Evolutionary conservation across 2,797 vertebrate genomes (phyloP).

Genomic region (Melanotaenia parkinsoni): DNA sequence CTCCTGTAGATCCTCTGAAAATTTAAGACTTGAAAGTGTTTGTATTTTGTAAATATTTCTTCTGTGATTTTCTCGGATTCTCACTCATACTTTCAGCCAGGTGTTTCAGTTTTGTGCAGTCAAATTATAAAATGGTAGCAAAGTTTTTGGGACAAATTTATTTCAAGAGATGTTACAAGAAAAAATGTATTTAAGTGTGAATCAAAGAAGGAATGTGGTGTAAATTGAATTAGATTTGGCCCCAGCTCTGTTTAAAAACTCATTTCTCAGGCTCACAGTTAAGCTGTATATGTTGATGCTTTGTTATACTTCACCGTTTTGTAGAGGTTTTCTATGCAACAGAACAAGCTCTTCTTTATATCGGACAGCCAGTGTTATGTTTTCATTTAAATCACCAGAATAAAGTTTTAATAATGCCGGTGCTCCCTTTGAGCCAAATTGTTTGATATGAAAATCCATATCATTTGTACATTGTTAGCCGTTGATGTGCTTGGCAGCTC

Average conservation of each 20-base stretch:
- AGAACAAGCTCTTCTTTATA: slow-evolving; percentile 66
- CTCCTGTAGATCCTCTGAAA: slow-evolving; percentile 9
- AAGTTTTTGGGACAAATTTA: slow-evolving; percentile 55
- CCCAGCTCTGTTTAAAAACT: slow-evolving; percentile 47
- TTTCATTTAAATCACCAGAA: slow-evolving; percentile 44
- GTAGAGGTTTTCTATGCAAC: slow-evolving; percentile 86
- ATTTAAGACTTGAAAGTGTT: slow-evolving; percentile 38
- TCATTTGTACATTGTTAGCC: slow-evolving; percentile 40
- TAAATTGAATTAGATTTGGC: slow-evolving; percentile 52
- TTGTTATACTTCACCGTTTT: slow-evolving; percentile 74
- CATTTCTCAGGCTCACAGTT: slow-evolving; percentile 79
- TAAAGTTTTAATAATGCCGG: slow-evolving; percentile 52
- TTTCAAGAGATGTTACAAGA: slow-evolving; percentile 47
- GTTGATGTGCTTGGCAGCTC: slow-evolving; percentile 25
- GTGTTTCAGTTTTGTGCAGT: slow-evolving; percentile 54
- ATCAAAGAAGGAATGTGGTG: slow-evolving; percentile 34
- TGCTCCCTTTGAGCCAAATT: slow-evolving; percentile 72
- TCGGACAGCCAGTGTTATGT: slow-evolving; percentile 49
- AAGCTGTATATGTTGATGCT: slow-evolving; percentile 69
- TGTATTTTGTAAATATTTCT: slow-evolving; percentile 21
- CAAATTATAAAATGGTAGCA: slow-evolving; percentile 48
- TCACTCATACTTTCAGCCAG: slow-evolving; percentile 21
- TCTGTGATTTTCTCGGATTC: neutral
- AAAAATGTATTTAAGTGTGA: slow-evolving; percentile 62
- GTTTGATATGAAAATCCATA: slow-evolving; percentile 58